Evolutionary conservation across 2,888 invertebrate species (phyloP), one percentile per base, ranked within the genome.

Genomic region (Ochropleura leucogaster): DNA sequence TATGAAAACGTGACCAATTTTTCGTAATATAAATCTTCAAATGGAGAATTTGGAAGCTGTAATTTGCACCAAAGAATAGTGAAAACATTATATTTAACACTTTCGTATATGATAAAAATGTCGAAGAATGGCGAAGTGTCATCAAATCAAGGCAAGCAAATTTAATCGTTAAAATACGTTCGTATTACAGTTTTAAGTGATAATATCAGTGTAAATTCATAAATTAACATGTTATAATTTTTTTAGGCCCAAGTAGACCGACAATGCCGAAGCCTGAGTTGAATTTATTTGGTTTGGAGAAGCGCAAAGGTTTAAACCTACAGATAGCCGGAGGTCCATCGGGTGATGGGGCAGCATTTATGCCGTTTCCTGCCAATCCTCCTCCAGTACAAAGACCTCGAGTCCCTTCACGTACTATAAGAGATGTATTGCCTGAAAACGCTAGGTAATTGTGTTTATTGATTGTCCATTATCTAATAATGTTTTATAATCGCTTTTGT

Each of bases 111-210:
- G 68, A 79, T 85, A 91, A 95, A 95, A 97, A 98, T 98, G 98
- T 97, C 97, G 97, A 97, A 97, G 95, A 97, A 97, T 96, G 97
- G 97, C 95, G 97, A 97, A 95, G 97, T 97, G 96, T 97, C 97
- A 91, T 97, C 97, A 93, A 97, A 97, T 94, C 97, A 97, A 95
- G 97, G 97, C 95, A 97, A 70, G 65, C 64, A 76, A 78, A 72
- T 72, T n/a, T 46, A 77, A 46, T 57, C 57, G 69, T 68, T 74
- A 60, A 65, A 63, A 60, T 69, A 55, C 42, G n/a, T 44, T 18
- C 12, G 60, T 79, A 72, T 72, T 57, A 46, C 6, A 47, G 46
- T 57, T 49, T 2, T 46, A 47, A 0, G 40, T 63, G n/a, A 49
- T 44, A 64, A 72, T 64, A 42, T n/a, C 42, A 10, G 16, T 49